phyloP scores from a whole-genome alignment of 2,888 invertebrate species.

The Hoplodrina blanda region DNA sequence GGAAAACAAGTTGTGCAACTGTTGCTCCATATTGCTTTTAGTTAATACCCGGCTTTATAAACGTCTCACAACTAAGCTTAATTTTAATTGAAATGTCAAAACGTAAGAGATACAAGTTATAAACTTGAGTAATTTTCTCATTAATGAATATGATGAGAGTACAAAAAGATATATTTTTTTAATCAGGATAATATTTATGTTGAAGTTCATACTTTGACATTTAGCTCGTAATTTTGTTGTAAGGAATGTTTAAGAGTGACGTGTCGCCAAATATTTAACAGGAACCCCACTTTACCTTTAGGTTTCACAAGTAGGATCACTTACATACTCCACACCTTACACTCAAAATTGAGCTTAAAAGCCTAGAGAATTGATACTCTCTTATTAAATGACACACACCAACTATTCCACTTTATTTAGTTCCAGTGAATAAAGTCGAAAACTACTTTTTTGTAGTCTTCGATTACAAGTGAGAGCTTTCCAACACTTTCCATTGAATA shows the following conservation, averaged over 20 bases:
- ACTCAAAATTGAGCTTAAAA: constrained; percentile 33
- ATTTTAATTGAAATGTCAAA: background rate
- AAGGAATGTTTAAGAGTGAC: background rate
- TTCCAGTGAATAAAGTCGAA: constrained; percentile 14
- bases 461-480: constrained; percentile 52
- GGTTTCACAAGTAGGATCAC: constrained; percentile 20
- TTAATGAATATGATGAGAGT: background rate
- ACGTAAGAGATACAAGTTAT: background rate
- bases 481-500: constrained; percentile 42
- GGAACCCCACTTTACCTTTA: constrained; percentile 21
- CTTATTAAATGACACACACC: constrained; percentile 41
- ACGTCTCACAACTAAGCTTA: background rate
- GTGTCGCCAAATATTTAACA: constrained; percentile 27
- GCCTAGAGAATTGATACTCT: constrained; percentile 40
- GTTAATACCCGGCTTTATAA: background rate
- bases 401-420: constrained; percentile 40
- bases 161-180: background rate
- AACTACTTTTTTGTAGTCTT: constrained; percentile 48
- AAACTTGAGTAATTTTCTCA: background rate
- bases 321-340: constrained; percentile 7
- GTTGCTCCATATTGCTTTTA: background rate
- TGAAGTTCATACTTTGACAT: background rate
- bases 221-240: background rate
- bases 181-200: no score
- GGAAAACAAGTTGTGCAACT: no score